These are phyloP conservation scores for Troglohyphantes excavatus DNA, from an alignment of 2,888 invertebrate genomes.

Conservation along the genomic window DNA sequence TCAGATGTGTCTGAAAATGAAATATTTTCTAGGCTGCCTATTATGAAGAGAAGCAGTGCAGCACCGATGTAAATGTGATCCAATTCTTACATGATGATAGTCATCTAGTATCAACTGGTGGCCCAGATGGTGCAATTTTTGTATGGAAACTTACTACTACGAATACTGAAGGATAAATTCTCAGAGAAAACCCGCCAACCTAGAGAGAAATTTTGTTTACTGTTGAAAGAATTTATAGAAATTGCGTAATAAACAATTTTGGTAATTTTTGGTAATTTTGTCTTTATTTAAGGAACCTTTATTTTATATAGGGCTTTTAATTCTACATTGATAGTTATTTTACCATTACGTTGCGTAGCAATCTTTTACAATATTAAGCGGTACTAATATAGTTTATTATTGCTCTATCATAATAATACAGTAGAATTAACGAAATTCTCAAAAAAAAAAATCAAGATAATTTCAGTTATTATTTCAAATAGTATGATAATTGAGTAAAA, in stretches of 20 bases:
- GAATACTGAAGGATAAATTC: background rate
- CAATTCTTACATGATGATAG: constrained; percentile 93
- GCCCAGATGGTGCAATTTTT: constrained; percentile 71
- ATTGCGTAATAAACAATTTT: constrained; percentile 38
- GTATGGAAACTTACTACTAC: constrained; percentile 63
- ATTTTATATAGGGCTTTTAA: background rate
- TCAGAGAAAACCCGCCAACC: background rate
- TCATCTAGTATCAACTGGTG: constrained; percentile 88
- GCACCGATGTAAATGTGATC: constrained; percentile 90
- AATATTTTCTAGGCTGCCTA: constrained; percentile 86
- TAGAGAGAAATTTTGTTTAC: constrained; percentile 30
- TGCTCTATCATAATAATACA: too few relatives aligned
- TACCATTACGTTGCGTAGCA: too few relatives aligned
- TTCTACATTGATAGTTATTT: too few relatives aligned
- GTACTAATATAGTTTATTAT: too few relatives aligned
- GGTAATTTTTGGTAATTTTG: background rate
- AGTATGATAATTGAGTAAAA: too few relatives aligned
- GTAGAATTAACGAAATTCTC: too few relatives aligned
- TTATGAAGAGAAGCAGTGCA: constrained; percentile 93
- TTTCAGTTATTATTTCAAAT: too few relatives aligned
- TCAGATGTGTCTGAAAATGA: background rate
- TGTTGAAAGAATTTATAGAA: constrained; percentile 39
- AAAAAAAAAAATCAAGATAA: too few relatives aligned
- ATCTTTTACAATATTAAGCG: too few relatives aligned
- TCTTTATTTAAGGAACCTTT: background rate